A percentile compares a stretch with the other conserved stretches of the same genome.
phyloP scores from a whole-genome alignment of 2,113 vertebrate genomes.

The Forbesichthys papilliferus region DNA sequence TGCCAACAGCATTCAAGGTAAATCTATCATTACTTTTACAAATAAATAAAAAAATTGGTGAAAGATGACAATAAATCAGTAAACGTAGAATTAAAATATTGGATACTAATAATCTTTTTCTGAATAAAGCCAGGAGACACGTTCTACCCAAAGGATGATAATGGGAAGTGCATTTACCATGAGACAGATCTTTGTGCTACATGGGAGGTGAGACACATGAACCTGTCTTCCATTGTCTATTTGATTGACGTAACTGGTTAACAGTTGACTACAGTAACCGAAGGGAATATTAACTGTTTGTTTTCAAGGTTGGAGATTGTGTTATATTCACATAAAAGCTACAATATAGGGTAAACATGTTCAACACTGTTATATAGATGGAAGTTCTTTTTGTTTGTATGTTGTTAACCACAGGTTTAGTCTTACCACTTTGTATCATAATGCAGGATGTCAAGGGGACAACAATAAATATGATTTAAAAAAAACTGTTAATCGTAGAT shows the following conservation, averaged over 20 bases:
- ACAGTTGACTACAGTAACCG: no score
- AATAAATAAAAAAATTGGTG: neutral
- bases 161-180: slow-evolving; percentile 82
- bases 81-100: neutral
- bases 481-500: neutral
- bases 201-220: slow-evolving; percentile 85
- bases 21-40: neutral
- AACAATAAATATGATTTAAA: neutral
- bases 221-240: neutral
- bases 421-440: neutral
- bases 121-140: slow-evolving; percentile 86
- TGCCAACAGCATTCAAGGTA: slow-evolving; percentile 91
- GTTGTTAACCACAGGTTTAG: no score
- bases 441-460: neutral
- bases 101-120: slow-evolving; percentile 33
- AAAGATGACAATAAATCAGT: neutral
- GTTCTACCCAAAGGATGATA: slow-evolving; percentile 81
- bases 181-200: slow-evolving; percentile 85
- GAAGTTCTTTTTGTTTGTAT: no score
- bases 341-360: no score
- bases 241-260: neutral
- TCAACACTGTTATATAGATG: no score
- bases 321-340: no score
- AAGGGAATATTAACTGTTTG: no score
- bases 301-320: neutral